Percentiles rank a stretch among this genome's conserved stretches.
These are phyloP conservation scores for Dromiciops gliroides DNA, from an alignment of 2,113 vertebrate species.

Conservation along the genomic window DNA sequence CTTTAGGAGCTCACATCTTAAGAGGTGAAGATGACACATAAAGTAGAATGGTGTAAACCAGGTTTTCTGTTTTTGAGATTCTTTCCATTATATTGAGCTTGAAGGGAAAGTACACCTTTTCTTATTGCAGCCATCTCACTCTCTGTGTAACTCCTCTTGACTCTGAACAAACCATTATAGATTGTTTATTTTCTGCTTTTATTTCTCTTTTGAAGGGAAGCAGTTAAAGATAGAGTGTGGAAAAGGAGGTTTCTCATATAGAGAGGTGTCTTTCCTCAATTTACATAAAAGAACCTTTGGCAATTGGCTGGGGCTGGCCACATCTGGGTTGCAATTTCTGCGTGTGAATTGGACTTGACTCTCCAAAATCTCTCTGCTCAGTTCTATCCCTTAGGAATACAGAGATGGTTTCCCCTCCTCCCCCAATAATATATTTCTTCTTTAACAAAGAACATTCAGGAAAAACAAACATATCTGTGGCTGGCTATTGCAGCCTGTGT, in stretches of 20 bases:
- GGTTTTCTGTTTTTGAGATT: not conserved
- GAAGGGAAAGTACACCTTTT: not conserved
- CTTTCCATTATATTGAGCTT: not conserved
- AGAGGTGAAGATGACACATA: not conserved
- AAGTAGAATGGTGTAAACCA: not conserved
- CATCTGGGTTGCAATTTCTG: too few species aligned
- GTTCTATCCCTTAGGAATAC: not conserved
- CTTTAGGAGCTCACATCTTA: not conserved
- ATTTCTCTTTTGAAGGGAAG: not conserved
- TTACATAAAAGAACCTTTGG: not conserved
- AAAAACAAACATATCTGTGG: conserved; percentile 49
- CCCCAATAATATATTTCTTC: conserved; percentile 14
- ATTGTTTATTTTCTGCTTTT: not conserved
- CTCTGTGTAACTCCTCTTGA: not conserved
- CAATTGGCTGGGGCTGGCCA: not conserved
- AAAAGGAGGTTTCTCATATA: not conserved
- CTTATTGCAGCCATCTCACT: not conserved
- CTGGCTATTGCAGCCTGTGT: conserved; percentile 31
- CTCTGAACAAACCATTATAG: not conserved
- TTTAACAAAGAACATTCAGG: conserved; percentile 28
- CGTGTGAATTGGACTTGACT: not conserved
- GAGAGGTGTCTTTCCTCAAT: not conserved
- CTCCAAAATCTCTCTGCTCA: not conserved
- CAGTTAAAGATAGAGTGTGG: not conserved
- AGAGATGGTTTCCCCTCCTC: not conserved